Evolutionary conservation across 2,797 vertebrate species (phyloP), one percentile per base, ranked within the genome.

Genomic region (Phylloscopus collybita): DNA sequence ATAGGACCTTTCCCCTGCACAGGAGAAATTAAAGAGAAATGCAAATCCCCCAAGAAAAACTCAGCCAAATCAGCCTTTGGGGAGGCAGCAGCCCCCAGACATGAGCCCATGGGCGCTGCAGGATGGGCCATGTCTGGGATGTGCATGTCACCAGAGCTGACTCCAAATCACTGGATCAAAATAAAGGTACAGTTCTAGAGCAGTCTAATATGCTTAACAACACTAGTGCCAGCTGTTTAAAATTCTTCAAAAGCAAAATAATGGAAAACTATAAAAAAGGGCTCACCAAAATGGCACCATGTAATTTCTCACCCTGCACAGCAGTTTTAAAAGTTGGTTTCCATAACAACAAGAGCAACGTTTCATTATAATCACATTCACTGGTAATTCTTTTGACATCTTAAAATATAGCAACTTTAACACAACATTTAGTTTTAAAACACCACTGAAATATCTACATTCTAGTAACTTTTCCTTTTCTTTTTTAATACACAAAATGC

Each of bases 331-430:
- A 91, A 95, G 90, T 93, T 84, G 90, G 96, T 96, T 97, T 83
- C 93, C 90, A 93, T 96, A 95, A 88, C 94, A 93, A 96, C 94
- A 92, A 78, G 59, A 86, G 71, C 70, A 96, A 95, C 34, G 40
- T 78, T 93, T 97, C 87, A 96, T 95, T 96, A 92, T 76, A 90
- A 93, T 91, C 59, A 65, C 75, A 81, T n/a, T 81, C 80, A 51
- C 65, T 6, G 1, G 38, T 86, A 92, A 89, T 93, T 93, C 81
- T 74, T 89, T 57, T 50, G 76, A 88, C 67, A 75, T 64, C 67
- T 71, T 81, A 93, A 93, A 93, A 93, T 59, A 79, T 0, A 93
- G 56, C 44, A 91, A 83, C 80, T 91, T 85, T 56, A 92, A 84
- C 70, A 93, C 82, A 97, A 89, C 19, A 60, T 78, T 64, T 44